Conservation (phyloP, 2,113 vertebrate species). For the Hystrix brachyura region DNA sequence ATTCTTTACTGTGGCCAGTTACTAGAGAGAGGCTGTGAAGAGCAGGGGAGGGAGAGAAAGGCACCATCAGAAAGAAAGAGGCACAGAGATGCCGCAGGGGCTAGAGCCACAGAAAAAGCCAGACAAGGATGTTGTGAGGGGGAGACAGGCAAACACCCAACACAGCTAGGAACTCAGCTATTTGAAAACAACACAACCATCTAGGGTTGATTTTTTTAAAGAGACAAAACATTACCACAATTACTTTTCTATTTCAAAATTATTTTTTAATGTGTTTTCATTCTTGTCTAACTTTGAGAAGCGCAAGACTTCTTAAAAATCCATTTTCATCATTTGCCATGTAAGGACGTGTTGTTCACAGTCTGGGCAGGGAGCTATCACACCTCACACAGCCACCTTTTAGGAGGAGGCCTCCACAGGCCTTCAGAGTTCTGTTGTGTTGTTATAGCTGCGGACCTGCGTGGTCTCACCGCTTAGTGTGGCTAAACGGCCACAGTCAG, state of each 20-base stretch:
- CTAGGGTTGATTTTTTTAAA: neutral
- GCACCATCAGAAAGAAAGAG: neutral
- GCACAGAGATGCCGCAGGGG: neutral
- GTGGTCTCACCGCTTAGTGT: neutral
- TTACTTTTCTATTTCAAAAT: slow-evolving; percentile 29
- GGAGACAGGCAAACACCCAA: neutral
- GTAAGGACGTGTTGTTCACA: neutral
- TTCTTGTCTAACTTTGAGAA: neutral
- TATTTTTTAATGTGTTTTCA: slow-evolving; percentile 52
- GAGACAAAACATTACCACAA: slow-evolving; percentile 46
- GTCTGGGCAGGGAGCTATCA: neutral
- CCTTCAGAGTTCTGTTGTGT: neutral
- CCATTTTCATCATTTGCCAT: neutral
- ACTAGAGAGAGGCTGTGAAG: neutral
- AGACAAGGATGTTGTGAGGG: accelerated
- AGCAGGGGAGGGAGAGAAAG: neutral
- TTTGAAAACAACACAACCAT: neutral
- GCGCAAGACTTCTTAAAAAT: neutral
- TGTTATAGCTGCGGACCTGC: neutral
- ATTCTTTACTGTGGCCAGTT: neutral
- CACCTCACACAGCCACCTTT: neutral
- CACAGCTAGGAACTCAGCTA: neutral
- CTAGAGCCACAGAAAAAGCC: neutral
- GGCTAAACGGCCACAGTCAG: neutral
- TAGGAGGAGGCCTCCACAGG: accelerated